phyloP scores from a whole-genome alignment of 2,888 invertebrate genomes.

The Tetranychus piercei region DNA sequence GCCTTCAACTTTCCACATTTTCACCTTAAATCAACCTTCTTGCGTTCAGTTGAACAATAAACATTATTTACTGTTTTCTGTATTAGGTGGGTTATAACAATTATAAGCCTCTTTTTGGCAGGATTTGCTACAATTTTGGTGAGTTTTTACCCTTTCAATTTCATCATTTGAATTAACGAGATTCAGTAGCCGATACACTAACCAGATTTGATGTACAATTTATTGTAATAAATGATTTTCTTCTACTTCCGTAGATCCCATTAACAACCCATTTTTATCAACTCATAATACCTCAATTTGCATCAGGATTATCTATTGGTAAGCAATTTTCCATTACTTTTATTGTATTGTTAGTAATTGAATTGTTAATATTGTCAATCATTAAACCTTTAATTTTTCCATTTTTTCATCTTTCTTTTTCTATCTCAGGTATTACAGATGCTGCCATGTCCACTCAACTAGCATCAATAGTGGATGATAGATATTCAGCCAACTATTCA shows the following conservation, averaged over 20 bases:
- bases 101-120: not conserved
- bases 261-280: constrained; percentile 44
- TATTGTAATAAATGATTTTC: not conserved
- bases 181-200: too few relatives aligned
- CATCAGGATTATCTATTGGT: constrained; percentile 61
- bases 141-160: not conserved
- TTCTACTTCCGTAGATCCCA: constrained; percentile 36
- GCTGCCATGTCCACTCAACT: constrained; percentile 58
- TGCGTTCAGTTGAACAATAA: not conserved
- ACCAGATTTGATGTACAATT: not conserved
- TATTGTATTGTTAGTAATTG: not conserved
- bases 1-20: too few relatives aligned
- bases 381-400: not conserved
- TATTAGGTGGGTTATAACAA: constrained; percentile 4
- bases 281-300: constrained; percentile 54
- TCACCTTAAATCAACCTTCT: too few relatives aligned
- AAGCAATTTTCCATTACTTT: constrained; percentile 19
- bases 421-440: constrained; percentile 43
- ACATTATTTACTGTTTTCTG: not conserved
- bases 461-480: constrained; percentile 46
- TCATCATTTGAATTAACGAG: too few relatives aligned
- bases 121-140: constrained; percentile 7
- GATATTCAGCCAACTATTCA: constrained; percentile 48
- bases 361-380: not conserved
- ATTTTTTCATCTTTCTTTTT: not conserved